phyloP scores from a whole-genome alignment of 2,888 invertebrate species.

The Gibbula magus region DNA sequence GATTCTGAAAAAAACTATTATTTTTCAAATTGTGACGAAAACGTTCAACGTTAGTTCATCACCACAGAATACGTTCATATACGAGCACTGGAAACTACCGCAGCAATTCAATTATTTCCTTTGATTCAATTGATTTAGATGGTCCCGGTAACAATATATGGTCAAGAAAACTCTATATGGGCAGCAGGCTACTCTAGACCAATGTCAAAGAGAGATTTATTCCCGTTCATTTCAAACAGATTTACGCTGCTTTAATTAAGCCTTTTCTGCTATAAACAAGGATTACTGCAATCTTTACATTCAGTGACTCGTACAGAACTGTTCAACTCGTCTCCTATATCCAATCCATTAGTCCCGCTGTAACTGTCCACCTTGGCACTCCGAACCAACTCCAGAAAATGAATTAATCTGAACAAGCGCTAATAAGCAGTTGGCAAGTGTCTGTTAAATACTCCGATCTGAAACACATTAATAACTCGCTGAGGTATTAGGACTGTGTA shows the following conservation, averaged over 20 bases:
- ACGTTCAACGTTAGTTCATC: no score
- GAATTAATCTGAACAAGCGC: neutral
- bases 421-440: neutral
- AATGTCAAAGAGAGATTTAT: no score
- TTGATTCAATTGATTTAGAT: no score
- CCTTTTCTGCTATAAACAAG: neutral
- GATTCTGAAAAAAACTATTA: no score
- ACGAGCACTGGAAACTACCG: no score
- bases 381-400: neutral
- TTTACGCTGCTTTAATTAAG: neutral
- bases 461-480: neutral
- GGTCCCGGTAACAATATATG: no score
- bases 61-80: no score
- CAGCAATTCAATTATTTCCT: no score
- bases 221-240: neutral
- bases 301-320: neutral
- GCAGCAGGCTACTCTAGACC: no score
- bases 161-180: no score
- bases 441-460: neutral
- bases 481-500: neutral
- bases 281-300: neutral
- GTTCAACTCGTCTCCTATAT: neutral
- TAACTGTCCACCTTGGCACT: neutral
- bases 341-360: neutral
- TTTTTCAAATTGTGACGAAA: no score